Evolutionary conservation across 2,888 invertebrate genomes (phyloP), one percentile per base, ranked within the genome.

Genomic region (Xestia rhomboidea): DNA sequence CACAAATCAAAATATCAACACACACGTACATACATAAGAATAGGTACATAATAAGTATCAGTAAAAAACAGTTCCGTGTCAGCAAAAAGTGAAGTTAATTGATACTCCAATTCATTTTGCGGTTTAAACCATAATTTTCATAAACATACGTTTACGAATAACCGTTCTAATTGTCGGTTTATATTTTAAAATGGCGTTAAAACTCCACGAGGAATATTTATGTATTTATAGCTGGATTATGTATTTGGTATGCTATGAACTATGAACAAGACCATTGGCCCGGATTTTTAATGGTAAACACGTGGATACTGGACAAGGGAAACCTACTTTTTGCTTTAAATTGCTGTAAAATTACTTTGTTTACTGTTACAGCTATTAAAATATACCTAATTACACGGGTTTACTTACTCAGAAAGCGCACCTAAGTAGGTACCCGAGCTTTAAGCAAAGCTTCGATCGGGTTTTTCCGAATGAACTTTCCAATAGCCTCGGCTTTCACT

Each of bases 121-220:
- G 62, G 51, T 71, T 73, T 73, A 15, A 57, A 64, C 62, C 57
- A 72, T 79, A 71, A 73, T 79, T 74, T 83, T 71, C 24, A 62
- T 86, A 83, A 71, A 51, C 57, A 83, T 57, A 83, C 24, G 64
- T 68, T 82, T 62, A 75, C 68, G 34, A 68, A 73, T 77, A 46
- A 82, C 83, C 75, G 79, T 84, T 84, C 70, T 78, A 76, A 86
- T 79, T 83, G 78, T 75, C 38, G 60, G 73, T 83, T 84, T 63
- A 62, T 73, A 44, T 68, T 34, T 77, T 64, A 60, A 66, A 76
- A 30, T 44, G 18, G 46, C 60, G 62, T 51, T 44, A 44, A 44
- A 38, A 77, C 54, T 57, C 21, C n/a, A 27, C 46, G 21, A 34
- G 41, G 38, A 49, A 15, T 69, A 34, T 66, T 69, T 44, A 51